These are phyloP conservation scores for Drosophila formosana DNA, from an alignment of 2,888 invertebrate genomes.

Conservation along the genomic window DNA sequence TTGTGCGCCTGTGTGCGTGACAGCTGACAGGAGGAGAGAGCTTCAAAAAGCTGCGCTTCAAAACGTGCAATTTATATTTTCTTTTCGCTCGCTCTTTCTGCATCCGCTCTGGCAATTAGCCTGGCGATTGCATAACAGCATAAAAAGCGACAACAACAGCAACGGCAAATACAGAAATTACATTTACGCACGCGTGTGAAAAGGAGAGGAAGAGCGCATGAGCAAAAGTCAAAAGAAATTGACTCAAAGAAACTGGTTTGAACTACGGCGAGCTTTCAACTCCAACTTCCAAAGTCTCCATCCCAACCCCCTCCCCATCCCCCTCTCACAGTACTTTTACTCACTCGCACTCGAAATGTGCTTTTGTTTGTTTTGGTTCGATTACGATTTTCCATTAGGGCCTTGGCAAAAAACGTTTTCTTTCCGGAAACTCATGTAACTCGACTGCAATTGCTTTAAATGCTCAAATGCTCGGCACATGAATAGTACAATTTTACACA, in stretches of 20 bases:
- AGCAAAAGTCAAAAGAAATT: conserved; percentile 38
- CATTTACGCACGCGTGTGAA: conserved; percentile 5
- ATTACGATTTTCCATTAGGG: conserved; percentile 38
- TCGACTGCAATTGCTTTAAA: conserved; percentile 33
- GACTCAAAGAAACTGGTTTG: conserved; percentile 53
- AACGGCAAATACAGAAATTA: conserved; percentile 37
- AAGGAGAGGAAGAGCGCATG: conserved; percentile 19
- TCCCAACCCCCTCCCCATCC: neutral
- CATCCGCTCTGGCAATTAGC: conserved; percentile 80
- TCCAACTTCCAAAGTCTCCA: conserved; percentile 16
- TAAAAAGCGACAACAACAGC: conserved; percentile 55
- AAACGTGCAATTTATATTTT: conserved; percentile 69
- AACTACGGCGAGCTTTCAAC: conserved; percentile 32
- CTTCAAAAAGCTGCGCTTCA: conserved; percentile 28
- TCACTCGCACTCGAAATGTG: conserved; percentile 47
- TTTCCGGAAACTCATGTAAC: conserved; percentile 70
- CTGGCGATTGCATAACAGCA: conserved; percentile 68
- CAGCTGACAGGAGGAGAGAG: conserved; percentile 28
- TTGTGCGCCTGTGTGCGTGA: neutral
- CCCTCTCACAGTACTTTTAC: conserved; percentile 3
- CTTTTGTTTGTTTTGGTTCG: conserved; percentile 49
- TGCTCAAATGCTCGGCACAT: neutral
- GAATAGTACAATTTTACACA: conserved; percentile 8
- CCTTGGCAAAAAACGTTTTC: conserved; percentile 27
- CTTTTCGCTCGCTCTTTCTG: conserved; percentile 61